Conservation (phyloP, 2,113 vertebrate genomes). For the Perognathus longimembris region DNA sequence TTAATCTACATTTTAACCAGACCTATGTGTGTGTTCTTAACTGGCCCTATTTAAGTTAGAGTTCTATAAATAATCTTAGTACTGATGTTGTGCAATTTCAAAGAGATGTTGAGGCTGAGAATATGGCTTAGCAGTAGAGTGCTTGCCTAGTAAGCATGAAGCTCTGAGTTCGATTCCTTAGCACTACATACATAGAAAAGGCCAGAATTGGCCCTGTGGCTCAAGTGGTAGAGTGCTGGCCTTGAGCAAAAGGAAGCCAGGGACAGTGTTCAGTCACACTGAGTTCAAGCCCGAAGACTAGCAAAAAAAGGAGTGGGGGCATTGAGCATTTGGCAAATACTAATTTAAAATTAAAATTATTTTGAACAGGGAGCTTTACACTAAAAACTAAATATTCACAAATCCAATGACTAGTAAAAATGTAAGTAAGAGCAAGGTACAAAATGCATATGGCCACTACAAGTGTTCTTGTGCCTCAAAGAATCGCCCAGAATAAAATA, state of each 20-base stretch:
- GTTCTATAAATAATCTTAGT: background rate
- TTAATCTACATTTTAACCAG: background rate
- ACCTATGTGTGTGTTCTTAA: background rate
- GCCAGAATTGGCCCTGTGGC: too few species aligned
- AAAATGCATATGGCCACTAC: background rate
- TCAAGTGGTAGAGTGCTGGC: too few species aligned
- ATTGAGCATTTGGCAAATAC: background rate
- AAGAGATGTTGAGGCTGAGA: background rate
- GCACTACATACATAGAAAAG: too few species aligned
- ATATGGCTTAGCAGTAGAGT: too few species aligned
- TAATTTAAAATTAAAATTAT: slow-evolving; percentile 36
- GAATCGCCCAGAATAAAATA: background rate
- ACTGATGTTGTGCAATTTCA: background rate
- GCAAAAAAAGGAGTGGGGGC: too few species aligned
- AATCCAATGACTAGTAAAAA: background rate
- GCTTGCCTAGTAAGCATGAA: too few species aligned
- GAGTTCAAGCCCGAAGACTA: too few species aligned
- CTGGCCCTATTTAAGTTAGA: background rate
- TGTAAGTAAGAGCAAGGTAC: background rate
- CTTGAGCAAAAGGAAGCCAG: too few species aligned
- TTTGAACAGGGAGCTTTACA: background rate
- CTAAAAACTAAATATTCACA: background rate
- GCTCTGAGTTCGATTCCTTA: too few species aligned
- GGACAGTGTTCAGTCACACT: too few species aligned
- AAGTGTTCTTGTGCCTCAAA: background rate